These are phyloP conservation scores for Panagrolaimus sp. DNA, from an alignment of 1,140 invertebrate species.

Conservation along the genomic window DNA sequence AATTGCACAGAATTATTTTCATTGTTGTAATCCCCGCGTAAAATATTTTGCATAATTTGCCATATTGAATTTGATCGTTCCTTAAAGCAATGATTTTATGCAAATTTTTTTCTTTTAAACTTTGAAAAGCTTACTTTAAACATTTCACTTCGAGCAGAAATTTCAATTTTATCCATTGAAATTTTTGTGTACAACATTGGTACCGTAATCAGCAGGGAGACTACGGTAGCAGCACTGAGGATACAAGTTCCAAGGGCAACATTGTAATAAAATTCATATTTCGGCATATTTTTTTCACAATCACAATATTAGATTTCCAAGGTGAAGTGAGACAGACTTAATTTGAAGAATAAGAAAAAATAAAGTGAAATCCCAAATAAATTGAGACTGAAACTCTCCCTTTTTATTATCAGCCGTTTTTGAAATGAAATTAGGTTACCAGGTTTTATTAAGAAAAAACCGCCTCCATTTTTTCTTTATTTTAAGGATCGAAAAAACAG, in stretches of 20 bases:
- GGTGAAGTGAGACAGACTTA: too few species aligned
- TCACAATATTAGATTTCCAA: too few species aligned
- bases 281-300: neutral
- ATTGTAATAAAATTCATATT: constrained; percentile 14
- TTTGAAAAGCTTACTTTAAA: neutral
- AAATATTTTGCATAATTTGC: neutral
- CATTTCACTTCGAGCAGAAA: constrained; percentile 9
- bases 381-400: too few species aligned
- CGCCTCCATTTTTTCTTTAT: too few species aligned
- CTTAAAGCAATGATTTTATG: neutral
- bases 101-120: neutral
- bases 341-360: too few species aligned
- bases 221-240: neutral
- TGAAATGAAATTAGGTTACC: too few species aligned
- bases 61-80: neutral
- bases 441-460: too few species aligned
- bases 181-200: neutral
- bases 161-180: neutral
- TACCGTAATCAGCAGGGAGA: neutral
- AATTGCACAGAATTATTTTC: neutral
- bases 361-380: too few species aligned
- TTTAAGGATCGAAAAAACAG: too few species aligned
- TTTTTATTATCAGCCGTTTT: too few species aligned
- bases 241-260: neutral
- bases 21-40: neutral